Evolutionary conservation across 2,113 vertebrate species (phyloP).

Genomic region (Ctenomys sociabilis): DNA sequence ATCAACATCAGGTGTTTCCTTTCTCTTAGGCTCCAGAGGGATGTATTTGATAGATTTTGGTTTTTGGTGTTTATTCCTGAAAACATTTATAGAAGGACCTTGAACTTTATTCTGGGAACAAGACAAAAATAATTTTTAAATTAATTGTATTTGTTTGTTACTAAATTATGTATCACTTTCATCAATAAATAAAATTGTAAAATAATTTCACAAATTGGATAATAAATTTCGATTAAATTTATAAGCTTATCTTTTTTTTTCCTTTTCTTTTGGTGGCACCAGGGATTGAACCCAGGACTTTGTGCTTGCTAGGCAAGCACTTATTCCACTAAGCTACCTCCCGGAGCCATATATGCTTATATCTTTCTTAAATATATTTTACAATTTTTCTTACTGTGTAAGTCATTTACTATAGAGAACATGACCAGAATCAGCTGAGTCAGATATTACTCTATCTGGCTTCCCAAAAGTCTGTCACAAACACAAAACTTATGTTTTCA

Average conservation of each 20-base stretch:
- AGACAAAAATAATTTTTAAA: conserved; percentile 60
- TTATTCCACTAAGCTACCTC: too few relatives aligned
- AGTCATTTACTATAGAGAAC: background rate
- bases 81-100: conserved; percentile 73
- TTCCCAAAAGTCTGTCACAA: background rate
- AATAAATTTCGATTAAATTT: background rate
- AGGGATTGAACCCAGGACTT: too few relatives aligned
- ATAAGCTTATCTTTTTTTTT: background rate
- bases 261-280: too few relatives aligned
- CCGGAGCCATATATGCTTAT: background rate
- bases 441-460: background rate
- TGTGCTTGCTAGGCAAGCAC: too few relatives aligned
- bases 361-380: background rate
- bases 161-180: background rate
- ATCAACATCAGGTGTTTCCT: conserved; percentile 1
- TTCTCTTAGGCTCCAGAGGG: conserved; percentile 58
- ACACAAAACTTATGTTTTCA: background rate
- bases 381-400: background rate
- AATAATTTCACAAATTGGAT: background rate
- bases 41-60: conserved; percentile 50
- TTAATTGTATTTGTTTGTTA: background rate
- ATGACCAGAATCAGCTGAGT: background rate
- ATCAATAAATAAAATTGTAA: conserved; percentile 1
- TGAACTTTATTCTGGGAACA: conserved; percentile 66
- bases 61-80: conserved; percentile 74